phyloP scores from a whole-genome alignment of 1,140 invertebrate species.

The Euwallacea similis region DNA sequence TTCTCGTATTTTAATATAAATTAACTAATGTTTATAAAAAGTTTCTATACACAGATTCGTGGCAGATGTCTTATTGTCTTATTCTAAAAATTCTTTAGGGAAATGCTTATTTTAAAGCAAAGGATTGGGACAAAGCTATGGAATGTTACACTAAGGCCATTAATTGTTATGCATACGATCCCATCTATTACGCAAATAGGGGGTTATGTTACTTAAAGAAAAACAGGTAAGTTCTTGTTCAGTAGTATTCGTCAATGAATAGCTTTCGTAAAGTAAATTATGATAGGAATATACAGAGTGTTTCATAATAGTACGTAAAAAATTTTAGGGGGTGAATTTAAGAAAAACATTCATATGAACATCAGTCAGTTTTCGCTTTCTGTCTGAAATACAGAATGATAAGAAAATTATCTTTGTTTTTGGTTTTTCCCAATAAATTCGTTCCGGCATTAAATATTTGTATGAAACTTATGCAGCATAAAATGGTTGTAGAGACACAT shows the following conservation, averaged over 20 bases:
- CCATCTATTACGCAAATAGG: slow-evolving; percentile 84
- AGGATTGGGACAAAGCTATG: slow-evolving; percentile 79
- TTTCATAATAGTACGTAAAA: neutral
- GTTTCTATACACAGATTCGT: too few species aligned
- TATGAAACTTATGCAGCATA: too few species aligned
- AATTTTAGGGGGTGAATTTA: too few species aligned
- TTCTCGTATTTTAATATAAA: neutral
- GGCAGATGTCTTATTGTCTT: neutral
- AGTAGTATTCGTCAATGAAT: neutral
- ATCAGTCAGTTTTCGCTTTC: too few species aligned
- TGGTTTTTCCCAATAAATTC: too few species aligned
- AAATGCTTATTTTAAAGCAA: slow-evolving; percentile 77
- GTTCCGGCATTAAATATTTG: too few species aligned
- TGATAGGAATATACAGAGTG: neutral
- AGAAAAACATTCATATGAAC: too few species aligned
- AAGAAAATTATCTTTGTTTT: too few species aligned
- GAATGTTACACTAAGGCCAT: slow-evolving; percentile 80
- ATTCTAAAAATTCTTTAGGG: slow-evolving; percentile 61
- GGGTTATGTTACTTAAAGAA: slow-evolving; percentile 85
- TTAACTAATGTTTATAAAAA: slow-evolving; percentile 30
- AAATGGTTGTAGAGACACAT: too few species aligned
- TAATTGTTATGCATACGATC: slow-evolving; percentile 72
- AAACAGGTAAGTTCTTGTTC: slow-evolving; percentile 65
- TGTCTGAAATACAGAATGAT: too few species aligned
- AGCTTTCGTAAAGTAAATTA: neutral